A percentile compares a stretch with the other conserved stretches of the same genome.
Conservation (phyloP, 2,797 vertebrate genomes). For the Chelonia mydas region DNA sequence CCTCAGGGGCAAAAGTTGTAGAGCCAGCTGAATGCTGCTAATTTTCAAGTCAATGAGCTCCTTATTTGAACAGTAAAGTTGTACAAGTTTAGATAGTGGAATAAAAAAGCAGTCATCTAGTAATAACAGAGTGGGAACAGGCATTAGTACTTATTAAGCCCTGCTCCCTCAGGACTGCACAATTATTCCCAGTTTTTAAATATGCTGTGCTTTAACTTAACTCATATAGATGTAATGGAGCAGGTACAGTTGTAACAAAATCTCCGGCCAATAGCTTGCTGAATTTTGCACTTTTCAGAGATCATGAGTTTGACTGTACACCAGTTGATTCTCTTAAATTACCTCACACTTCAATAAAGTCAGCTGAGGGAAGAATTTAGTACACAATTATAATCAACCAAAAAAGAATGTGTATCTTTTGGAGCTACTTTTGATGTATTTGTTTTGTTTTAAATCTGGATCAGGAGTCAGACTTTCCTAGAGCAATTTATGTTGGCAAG, state of each 20-base stretch:
- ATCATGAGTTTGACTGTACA: not conserved
- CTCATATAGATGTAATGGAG: not conserved
- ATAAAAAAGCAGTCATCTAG: constrained; percentile 64
- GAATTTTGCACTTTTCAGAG: not conserved
- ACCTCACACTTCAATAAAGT: not conserved
- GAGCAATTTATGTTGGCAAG: not conserved
- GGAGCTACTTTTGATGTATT: not conserved
- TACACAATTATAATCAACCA: accelerated
- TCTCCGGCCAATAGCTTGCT: not conserved
- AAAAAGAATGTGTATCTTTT: not conserved
- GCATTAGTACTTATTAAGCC: constrained; percentile 44
- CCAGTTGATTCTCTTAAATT: not conserved
- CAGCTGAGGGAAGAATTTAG: not conserved
- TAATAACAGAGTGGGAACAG: constrained; percentile 52
- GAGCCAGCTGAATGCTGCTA: constrained; percentile 25
- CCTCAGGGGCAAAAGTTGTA: constrained; percentile 52
- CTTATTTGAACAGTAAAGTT: constrained; percentile 68
- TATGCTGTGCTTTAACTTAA: constrained; percentile 21
- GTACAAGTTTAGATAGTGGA: constrained; percentile 56
- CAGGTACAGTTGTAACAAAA: not conserved
- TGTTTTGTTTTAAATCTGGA: not conserved
- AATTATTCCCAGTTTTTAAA: constrained; percentile 36
- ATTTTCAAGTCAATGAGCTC: constrained; percentile 71
- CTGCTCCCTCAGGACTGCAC: constrained; percentile 38
- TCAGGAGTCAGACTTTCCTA: not conserved